These are phyloP conservation scores for Amazona guildingii DNA, from an alignment of 2,113 vertebrate genomes.

Conservation along the genomic window DNA sequence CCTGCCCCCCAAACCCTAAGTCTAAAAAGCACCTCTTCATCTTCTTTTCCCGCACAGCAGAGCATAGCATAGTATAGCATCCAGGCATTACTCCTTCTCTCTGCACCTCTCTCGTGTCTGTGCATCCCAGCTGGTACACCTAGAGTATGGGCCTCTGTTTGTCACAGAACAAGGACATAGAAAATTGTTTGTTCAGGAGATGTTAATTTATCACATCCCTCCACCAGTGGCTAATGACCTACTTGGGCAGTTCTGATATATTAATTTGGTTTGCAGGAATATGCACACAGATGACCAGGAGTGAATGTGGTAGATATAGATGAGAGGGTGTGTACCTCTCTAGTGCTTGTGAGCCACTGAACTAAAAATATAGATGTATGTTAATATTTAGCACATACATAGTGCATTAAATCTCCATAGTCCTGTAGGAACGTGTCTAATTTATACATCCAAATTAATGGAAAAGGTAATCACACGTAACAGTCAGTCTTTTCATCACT, in stretches of 20 bases:
- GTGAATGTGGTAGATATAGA: background rate
- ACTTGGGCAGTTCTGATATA: background rate
- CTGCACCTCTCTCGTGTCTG: background rate
- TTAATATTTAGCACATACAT: background rate
- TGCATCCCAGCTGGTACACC: background rate
- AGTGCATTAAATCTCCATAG: background rate
- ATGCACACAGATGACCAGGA: background rate
- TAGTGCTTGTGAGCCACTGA: background rate
- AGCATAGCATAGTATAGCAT: background rate
- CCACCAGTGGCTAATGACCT: background rate
- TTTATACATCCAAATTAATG: conserved; percentile 14
- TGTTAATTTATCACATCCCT: background rate
- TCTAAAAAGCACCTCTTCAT: fast-evolving
- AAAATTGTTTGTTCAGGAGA: background rate
- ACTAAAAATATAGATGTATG: background rate
- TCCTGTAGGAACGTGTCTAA: background rate
- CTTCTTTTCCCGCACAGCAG: background rate
- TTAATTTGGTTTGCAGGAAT: background rate
- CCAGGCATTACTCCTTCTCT: background rate
- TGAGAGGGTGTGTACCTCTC: background rate
- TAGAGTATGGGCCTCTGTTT: background rate
- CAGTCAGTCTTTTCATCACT: conserved; percentile 45
- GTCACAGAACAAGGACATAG: background rate
- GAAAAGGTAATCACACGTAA: background rate
- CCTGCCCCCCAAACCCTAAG: background rate